A percentile compares a stretch with the other conserved stretches of the same genome.
Evolutionary conservation across 2,888 invertebrate species (phyloP).

Genomic region (Euzetes globulus): DNA sequence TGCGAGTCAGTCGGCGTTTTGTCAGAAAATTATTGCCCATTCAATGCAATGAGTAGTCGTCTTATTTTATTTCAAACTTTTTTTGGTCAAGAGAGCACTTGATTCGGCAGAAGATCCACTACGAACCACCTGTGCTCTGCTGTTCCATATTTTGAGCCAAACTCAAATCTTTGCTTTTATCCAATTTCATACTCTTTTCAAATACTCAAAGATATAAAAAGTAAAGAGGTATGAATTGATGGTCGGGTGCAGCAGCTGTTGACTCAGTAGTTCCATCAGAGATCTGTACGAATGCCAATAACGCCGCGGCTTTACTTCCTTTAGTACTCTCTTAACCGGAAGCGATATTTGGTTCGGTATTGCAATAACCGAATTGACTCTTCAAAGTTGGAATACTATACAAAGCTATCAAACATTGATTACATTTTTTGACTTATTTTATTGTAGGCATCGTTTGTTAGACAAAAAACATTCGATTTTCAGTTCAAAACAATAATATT

Average conservation of each 20-base stretch:
- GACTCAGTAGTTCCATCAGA: slow-evolving; percentile 1
- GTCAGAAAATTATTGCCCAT: not conserved
- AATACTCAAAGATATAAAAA: not conserved
- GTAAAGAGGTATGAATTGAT: not conserved
- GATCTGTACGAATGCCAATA: not conserved
- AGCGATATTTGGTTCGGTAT: not conserved
- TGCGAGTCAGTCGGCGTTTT: not conserved
- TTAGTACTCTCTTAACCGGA: slow-evolving; percentile 22
- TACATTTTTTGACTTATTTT: not conserved
- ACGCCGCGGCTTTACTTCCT: not conserved
- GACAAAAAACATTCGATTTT: too few relatives aligned
- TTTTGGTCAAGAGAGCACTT: slow-evolving; percentile 7
- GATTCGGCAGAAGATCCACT: not conserved
- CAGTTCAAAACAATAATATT: too few relatives aligned
- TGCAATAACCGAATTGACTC: slow-evolving; percentile 1
- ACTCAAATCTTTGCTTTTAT: not conserved
- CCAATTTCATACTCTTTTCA: not conserved
- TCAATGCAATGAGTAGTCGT: not conserved
- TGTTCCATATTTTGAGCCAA: not conserved
- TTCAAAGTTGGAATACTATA: not conserved
- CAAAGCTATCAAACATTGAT: not conserved
- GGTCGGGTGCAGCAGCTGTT: not conserved
- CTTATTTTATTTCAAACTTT: not conserved
- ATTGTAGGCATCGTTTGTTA: too few relatives aligned
- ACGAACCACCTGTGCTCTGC: slow-evolving; percentile 14